Base-by-base conservation (phyloP, 1,140 invertebrate species). In the Andricus grossulariae region DNA sequence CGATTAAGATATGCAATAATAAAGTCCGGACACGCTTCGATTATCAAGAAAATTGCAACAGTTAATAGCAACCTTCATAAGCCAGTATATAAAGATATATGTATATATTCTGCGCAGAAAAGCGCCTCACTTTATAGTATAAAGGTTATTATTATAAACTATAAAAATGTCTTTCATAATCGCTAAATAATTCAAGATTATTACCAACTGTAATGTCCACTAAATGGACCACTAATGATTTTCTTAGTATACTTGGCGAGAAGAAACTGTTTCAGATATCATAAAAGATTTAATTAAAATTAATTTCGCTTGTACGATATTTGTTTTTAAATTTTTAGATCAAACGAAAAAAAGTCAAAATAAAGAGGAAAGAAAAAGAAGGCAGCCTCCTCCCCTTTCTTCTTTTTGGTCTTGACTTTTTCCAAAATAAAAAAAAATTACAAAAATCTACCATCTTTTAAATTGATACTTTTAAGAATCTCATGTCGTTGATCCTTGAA, bases 61-160 rank as follows among this genome's bases (percentile, higher is more conserved):
- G 60, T 66, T 60, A 66, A 66, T 66, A 66, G n/a, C 25, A 66
- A 66, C 60, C 60, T 66, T 66, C 25, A 66, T 66, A 66, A 66
- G 21, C 57, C 13, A 66, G 25, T 66, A 66, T 32, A 66, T 66
- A 66, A 32, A 32, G 25, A 3, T 45, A 45, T 45, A 45, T 11
- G 2, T 66, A 66, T 66, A 39, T n/a, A 15, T 39, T 8, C 2
- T 25, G 6, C 11, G 15, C 13, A 39, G 39, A 66, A 39, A 39
- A 66, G 3, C 57, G 15, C 57, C 25, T 32, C 57, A 66, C 39
- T 66, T 66, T 66, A 66, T 66, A 66, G 57, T 66, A 25, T 66
- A 66, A 66, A 66, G 57, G 57, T 66, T 66, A 66, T 39, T 66
- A 18, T 39, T 66, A 39, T 39, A 39, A 66, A 32, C 25, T 66